Conservation (phyloP, 2,888 invertebrate species). For the Nycteola revayana region DNA sequence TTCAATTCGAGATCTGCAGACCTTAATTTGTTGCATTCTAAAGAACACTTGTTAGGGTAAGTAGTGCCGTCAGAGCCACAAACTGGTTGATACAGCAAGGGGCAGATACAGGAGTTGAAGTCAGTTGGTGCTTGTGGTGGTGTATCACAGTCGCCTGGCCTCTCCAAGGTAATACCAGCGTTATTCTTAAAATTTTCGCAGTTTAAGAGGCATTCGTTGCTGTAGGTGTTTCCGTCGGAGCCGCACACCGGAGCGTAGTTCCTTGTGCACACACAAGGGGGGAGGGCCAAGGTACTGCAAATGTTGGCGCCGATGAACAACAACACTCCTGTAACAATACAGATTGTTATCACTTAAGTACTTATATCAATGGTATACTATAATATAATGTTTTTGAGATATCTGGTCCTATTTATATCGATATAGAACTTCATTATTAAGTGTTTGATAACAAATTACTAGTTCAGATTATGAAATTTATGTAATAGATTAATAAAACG, state of each 20-base stretch:
- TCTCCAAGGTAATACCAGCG: slow-evolving; percentile 10
- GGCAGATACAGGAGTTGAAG: slow-evolving; percentile 28
- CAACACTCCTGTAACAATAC: slow-evolving; percentile 37
- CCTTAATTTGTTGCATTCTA: slow-evolving; percentile 26
- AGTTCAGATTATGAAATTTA: too few relatives aligned
- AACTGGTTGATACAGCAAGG: slow-evolving; percentile 34
- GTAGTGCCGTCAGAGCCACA: slow-evolving; percentile 45
- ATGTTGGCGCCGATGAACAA: slow-evolving; percentile 34
- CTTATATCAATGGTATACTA: too few relatives aligned
- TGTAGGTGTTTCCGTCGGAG: slow-evolving; percentile 86
- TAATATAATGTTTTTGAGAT: too few relatives aligned
- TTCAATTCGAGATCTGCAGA: slow-evolving; percentile 11
- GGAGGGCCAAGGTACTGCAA: slow-evolving; percentile 31
- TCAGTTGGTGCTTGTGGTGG: neutral
- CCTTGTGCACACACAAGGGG: slow-evolving; percentile 49
- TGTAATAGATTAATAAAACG: too few relatives aligned
- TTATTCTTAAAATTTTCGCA: slow-evolving; percentile 47
- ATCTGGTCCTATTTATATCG: too few relatives aligned
- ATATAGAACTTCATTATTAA: too few relatives aligned
- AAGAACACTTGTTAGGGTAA: slow-evolving; percentile 41
- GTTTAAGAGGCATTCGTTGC: slow-evolving; percentile 84
- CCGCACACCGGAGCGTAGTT: slow-evolving; percentile 83
- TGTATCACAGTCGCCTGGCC: slow-evolving; percentile 20
- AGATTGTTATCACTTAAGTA: too few relatives aligned
- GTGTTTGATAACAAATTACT: too few relatives aligned